Evolutionary conservation across 1,140 invertebrate genomes (phyloP), one percentile per base, ranked within the genome.

Genomic region (Drosophila nikananu): DNA sequence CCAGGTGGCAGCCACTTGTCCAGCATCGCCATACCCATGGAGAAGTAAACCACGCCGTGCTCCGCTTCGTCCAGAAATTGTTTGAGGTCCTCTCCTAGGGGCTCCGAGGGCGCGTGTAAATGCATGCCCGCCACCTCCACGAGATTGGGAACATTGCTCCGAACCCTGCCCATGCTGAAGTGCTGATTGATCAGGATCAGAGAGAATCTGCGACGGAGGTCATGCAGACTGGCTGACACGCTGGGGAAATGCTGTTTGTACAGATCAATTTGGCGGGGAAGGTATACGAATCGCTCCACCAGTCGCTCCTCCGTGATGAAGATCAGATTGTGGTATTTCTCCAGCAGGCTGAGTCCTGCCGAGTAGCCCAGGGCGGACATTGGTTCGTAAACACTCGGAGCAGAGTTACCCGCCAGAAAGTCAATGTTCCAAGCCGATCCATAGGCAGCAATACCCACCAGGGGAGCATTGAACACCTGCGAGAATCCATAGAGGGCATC

Each of bases 41-140:
- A 95, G 41, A 96, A 94, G 37, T 95, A 95, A 5, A 96, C 83
- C 1, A 94, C 94, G 7, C 95, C 95, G 13, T 95, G 62, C 10
- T 83, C 91, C 0, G 95, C 94, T 44, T 93, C 91, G 60, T 96
- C 94, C 39, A 96, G 79, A 73, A 95, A 93, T 39, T 92, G 83
- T 82, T 94, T 84, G 0, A 94, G 80, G 4, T 73, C 42, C 0
- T 10, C 54, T 5, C 60, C 66, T 19, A 95, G 65, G n/a, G 93
- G 49, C 1, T 49, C 65, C 2, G 77, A 7, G 0, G 61, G 71
- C 94, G 49, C 94, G 90, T 6, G 27, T 90, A 93, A 77, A 71
- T 95, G 95, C 68, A 96, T 91, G 0, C 95, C 95, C 0, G 95
- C 95, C n/a, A 96, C 86, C 42, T 92, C 91, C 1, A 92, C 75